These are phyloP conservation scores for Entomobrya proxima DNA, from an alignment of 2,888 invertebrate species.

Conservation along the genomic window DNA sequence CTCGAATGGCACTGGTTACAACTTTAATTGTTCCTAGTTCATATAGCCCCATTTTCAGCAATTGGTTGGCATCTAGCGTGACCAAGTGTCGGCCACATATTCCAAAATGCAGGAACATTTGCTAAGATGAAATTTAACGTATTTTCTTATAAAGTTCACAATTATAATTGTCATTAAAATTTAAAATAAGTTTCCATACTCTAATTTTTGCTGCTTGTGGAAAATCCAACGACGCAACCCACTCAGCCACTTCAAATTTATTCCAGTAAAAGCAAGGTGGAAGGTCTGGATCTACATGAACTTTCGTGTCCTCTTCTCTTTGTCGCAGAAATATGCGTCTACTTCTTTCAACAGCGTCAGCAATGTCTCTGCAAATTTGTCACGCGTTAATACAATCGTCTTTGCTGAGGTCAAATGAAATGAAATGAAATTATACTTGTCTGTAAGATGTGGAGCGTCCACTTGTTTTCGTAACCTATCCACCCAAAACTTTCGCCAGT, in stretches of 20 bases:
- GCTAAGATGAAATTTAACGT: background rate
- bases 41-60: constrained; percentile 56
- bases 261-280: constrained; percentile 60
- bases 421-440: constrained; percentile 38
- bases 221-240: constrained; percentile 8
- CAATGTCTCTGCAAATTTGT: constrained; percentile 19
- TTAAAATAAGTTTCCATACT: background rate
- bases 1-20: constrained; percentile 52
- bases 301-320: background rate
- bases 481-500: constrained; percentile 57
- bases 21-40: constrained; percentile 47
- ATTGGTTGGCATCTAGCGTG: constrained; percentile 41
- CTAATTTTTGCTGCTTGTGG: background rate
- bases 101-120: constrained; percentile 38
- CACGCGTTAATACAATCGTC: background rate
- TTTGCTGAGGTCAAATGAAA: background rate
- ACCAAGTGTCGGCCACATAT: constrained; percentile 48
- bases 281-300: constrained; percentile 41
- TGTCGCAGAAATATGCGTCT: constrained; percentile 38
- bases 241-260: constrained; percentile 41
- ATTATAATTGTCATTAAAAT: background rate
- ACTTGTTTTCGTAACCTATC: constrained; percentile 13
- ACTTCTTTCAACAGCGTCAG: constrained; percentile 35
- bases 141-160: background rate
- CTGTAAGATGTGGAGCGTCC: constrained; percentile 28